Percentiles rank a stretch among this genome's conserved stretches.
These are phyloP conservation scores for Trachops cirrhosus DNA, from an alignment of 2,797 vertebrate genomes.

Conservation along the genomic window DNA sequence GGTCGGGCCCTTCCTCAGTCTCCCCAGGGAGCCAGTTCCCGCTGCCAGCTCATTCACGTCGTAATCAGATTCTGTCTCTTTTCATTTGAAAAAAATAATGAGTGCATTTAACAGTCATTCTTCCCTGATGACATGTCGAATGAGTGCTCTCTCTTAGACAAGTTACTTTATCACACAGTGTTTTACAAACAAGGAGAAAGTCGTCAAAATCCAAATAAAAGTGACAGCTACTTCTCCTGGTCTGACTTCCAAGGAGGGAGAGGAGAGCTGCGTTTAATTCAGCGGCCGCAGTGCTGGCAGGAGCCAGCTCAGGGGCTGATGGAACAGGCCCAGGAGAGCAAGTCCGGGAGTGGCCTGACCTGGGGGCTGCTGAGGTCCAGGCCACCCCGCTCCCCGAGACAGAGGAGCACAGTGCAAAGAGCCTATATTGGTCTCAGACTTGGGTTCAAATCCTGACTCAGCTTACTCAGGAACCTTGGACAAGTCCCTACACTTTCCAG, in stretches of 20 bases:
- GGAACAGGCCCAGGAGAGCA: not conserved
- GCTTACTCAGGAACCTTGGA: not conserved
- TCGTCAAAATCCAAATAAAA: constrained; percentile 3
- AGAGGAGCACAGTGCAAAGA: not conserved
- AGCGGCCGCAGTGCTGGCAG: accelerated
- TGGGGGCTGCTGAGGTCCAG: accelerated
- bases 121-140: constrained; percentile 10
- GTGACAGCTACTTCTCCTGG: not conserved
- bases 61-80: constrained; percentile 41
- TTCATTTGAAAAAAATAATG: not conserved
- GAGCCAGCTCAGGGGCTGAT: accelerated
- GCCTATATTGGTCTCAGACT: not conserved
- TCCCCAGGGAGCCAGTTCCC: not conserved
- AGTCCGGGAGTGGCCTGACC: accelerated
- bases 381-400: accelerated
- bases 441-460: not conserved
- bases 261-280: not conserved
- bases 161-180: constrained; percentile 30
- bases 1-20: not conserved
- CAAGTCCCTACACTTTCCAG: not conserved
- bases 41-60: constrained; percentile 61
- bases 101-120: constrained; percentile 27
- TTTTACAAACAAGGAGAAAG: constrained; percentile 63
- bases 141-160: not conserved
- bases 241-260: not conserved